Base-by-base conservation (phyloP, 1,140 invertebrate species). In the Oscheius sp. region DNA sequence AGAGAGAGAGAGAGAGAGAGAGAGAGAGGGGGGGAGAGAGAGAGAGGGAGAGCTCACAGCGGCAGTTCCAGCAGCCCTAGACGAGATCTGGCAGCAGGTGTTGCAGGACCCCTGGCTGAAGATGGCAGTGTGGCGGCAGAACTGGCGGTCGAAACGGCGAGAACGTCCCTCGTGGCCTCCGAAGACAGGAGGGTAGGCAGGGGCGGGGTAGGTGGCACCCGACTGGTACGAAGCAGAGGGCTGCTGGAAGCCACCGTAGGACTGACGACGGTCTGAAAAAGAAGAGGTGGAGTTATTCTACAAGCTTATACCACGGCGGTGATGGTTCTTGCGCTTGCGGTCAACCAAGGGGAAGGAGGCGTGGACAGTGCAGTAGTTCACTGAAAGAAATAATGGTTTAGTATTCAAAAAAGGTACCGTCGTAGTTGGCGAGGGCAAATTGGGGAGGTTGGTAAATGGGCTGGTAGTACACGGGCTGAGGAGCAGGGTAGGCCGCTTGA, bases 361-460 rank as follows among this genome's bases (percentile, higher is more conserved):
- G 35, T 68, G 67, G 2, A 68, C 67, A 1, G 67, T 58, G 55
- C 67, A 68, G 15, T 68, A 68, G 67, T 68, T 68, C 34, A 68
- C 67, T 55, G 49, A 23, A 55, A 55, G 38, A 42, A 4, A 23
- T 55, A 7, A 55, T 55, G 15, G 15, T 55, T 13, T 10, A 42
- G 38, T 10, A 42, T 10, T 10, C 10, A 42, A n/a, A n/a, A 42
- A n/a, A 42, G 38, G 38, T 10, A 55, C 49, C 49, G 23, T 55
- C 49, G 7, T 20, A 15, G 28, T 55, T 55, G 49, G 49, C 15
- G 28, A 55, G 49, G 28, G 49, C 49, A 55, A 20, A 55, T 26
- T 55, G 49, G 23, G 49, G 49, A 55, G 49, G 49, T 4, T 7
- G 7, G 49, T 13, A 55, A 26, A 55, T 26, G 23, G 49, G 49